phyloP scores from a whole-genome alignment of 2,888 invertebrate genomes.

The Agonopterix subpropinquella region DNA sequence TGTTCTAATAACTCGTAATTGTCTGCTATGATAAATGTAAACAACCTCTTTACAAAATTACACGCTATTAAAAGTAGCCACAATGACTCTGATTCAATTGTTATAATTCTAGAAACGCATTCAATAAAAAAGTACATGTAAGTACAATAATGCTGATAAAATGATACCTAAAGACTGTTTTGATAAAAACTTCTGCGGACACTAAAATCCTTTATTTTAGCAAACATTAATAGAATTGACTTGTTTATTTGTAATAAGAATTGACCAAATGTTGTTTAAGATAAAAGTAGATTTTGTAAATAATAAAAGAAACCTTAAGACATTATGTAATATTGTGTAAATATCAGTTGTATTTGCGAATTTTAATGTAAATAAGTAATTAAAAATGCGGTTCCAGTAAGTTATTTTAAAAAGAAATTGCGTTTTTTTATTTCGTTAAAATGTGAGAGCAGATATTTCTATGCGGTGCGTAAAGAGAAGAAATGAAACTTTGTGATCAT shows the following conservation, averaged over 20 bases:
- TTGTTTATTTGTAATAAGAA: conserved; percentile 59
- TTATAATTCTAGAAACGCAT: no score
- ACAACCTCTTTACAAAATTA: no score
- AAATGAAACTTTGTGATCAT: conserved; percentile 69
- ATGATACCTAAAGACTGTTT: no score
- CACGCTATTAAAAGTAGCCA: no score
- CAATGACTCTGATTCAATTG: no score
- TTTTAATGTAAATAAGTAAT: conserved; percentile 62
- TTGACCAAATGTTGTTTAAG: conserved; percentile 71
- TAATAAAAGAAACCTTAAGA: conserved; percentile 46
- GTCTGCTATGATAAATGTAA: no score
- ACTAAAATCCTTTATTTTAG: conserved; percentile 18
- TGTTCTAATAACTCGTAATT: no score
- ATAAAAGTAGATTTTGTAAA: conserved; percentile 50
- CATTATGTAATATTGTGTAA: conserved; percentile 50
- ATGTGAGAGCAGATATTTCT: conserved; percentile 62
- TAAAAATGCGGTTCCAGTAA: conserved; percentile 52
- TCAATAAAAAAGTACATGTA: no score
- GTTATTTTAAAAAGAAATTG: conserved; percentile 56
- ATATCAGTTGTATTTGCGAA: conserved; percentile 66
- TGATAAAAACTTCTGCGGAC: not conserved
- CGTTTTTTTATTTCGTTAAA: conserved; percentile 52
- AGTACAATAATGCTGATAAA: no score
- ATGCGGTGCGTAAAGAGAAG: conserved; percentile 66
- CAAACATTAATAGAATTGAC: conserved; percentile 35